A percentile compares a stretch with the other conserved stretches of the same genome.
phyloP scores from a whole-genome alignment of 2,797 vertebrate genomes.

The Sciaenops ocellatus region DNA sequence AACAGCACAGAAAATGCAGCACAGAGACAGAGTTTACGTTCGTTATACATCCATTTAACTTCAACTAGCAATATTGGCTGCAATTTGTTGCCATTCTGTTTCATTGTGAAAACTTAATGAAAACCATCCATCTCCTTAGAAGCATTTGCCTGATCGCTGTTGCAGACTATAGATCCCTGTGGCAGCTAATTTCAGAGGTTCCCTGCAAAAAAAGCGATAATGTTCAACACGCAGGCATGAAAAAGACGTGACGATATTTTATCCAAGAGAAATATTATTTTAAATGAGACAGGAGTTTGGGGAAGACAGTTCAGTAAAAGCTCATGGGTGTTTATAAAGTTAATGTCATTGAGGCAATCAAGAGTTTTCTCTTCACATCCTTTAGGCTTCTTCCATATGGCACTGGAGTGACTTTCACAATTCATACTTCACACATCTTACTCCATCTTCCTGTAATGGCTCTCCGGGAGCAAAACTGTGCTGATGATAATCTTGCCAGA shows the following conservation, averaged over 20 bases:
- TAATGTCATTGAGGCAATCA: conserved; percentile 54
- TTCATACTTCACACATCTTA: conserved; percentile 61
- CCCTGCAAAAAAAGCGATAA: conserved; percentile 26
- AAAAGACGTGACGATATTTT: conserved; percentile 24
- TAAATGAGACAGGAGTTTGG: conserved; percentile 16
- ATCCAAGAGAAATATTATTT: conserved; percentile 25
- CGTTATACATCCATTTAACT: conserved; percentile 61
- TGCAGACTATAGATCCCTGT: conserved; percentile 56
- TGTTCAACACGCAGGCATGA: conserved; percentile 16
- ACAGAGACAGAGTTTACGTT: conserved; percentile 43
- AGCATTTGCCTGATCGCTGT: conserved; percentile 56
- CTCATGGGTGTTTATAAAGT: conserved; percentile 57
- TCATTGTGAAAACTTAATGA: conserved; percentile 71
- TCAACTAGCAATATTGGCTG: conserved; percentile 49
- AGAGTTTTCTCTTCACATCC: conserved; percentile 43
- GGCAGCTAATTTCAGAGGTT: conserved; percentile 69
- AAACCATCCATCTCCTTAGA: conserved; percentile 69
- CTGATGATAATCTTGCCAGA: conserved; percentile 72
- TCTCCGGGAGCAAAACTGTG: conserved; percentile 62
- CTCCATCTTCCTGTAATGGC: conserved; percentile 69
- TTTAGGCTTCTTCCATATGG: conserved; percentile 71
- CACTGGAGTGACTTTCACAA: conserved; percentile 66
- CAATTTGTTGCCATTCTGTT: conserved; percentile 60
- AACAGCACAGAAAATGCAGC: conserved; percentile 30
- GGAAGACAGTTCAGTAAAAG: conserved; percentile 33